These are phyloP conservation scores for Reinhardtius hippoglossoides DNA, from an alignment of 2,113 vertebrate genomes.

Conservation along the genomic window DNA sequence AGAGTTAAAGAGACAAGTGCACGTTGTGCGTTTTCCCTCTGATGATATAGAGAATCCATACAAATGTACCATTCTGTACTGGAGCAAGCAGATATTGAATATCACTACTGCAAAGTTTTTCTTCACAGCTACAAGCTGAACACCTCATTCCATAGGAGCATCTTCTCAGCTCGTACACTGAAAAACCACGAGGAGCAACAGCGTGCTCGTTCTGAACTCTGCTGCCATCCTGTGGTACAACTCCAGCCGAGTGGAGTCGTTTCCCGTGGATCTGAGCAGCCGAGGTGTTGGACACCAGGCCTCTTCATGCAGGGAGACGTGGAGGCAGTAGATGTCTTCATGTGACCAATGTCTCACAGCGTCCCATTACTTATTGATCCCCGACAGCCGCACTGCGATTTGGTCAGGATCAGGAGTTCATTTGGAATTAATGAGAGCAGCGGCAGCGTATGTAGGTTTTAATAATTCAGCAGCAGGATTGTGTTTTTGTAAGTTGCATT, in stretches of 20 bases:
- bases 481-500: constrained; percentile 50
- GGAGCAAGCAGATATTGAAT: too few relatives aligned
- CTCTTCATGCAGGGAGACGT: constrained; percentile 8
- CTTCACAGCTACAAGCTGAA: too few relatives aligned
- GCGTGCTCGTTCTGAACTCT: constrained; percentile 26
- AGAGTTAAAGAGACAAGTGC: too few relatives aligned
- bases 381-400: constrained; percentile 10
- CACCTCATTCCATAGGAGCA: too few relatives aligned
- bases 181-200: background rate
- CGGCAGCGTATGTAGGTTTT: constrained; percentile 32
- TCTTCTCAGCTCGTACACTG: too few relatives aligned
- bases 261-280: background rate
- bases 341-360: constrained; percentile 41
- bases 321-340: constrained; percentile 13
- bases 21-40: too few relatives aligned
- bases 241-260: background rate
- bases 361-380: constrained; percentile 61
- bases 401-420: constrained; percentile 34
- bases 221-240: constrained; percentile 66
- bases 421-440: constrained; percentile 63
- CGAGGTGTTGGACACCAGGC: constrained; percentile 14
- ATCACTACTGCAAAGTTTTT: too few relatives aligned
- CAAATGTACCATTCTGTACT: too few relatives aligned
- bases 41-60: too few relatives aligned
- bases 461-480: constrained; percentile 67